Percentiles rank a stretch among this genome's conserved stretches.
These are phyloP conservation scores for Passer domesticus DNA, from an alignment of 2,113 vertebrate species.

Conservation along the genomic window DNA sequence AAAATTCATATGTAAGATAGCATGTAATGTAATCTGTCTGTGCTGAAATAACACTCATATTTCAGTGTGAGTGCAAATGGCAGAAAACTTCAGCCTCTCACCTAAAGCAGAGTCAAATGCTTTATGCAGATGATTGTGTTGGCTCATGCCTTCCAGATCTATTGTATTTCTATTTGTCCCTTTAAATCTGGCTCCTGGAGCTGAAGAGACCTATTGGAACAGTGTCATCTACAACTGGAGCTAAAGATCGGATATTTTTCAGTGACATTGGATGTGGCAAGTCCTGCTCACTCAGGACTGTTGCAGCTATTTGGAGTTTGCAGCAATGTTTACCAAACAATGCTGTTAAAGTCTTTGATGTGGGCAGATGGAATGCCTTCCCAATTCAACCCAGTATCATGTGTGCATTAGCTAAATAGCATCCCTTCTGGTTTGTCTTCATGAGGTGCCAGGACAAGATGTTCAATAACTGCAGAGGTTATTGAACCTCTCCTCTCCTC, in stretches of 20 bases:
- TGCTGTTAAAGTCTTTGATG: background rate
- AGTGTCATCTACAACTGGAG: background rate
- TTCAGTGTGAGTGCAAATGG: background rate
- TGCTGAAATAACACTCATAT: background rate
- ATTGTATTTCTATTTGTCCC: no score
- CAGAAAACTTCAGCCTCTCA: background rate
- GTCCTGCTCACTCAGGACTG: background rate
- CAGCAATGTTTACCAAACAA: background rate
- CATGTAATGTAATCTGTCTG: background rate
- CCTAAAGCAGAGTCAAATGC: background rate
- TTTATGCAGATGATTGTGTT: background rate
- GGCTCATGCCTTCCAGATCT: background rate
- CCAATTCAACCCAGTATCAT: background rate
- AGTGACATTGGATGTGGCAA: background rate
- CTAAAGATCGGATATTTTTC: background rate
- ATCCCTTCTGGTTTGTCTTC: background rate
- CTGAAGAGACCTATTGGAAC: background rate
- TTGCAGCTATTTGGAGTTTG: background rate
- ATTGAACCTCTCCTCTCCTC: background rate
- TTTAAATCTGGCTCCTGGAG: background rate
- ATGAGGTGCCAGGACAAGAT: background rate
- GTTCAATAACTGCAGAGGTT: background rate
- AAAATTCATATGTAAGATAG: background rate
- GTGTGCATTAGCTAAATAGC: background rate
- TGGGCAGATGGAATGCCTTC: background rate